phyloP scores from a whole-genome alignment of 1,140 invertebrate genomes.

The Drosophila truncata region DNA sequence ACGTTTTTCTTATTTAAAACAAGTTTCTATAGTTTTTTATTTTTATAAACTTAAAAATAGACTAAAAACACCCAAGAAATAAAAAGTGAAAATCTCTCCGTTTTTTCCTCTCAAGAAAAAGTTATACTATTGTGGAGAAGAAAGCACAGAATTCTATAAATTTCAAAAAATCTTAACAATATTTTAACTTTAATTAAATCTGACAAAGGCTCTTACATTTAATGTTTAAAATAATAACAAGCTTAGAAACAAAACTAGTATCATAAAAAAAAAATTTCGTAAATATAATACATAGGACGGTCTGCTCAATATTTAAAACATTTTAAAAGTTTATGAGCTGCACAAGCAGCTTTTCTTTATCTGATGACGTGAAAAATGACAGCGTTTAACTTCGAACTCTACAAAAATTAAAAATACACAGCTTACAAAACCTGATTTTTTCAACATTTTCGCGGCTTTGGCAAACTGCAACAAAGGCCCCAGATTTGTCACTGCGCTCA shows the following conservation, averaged over 20 bases:
- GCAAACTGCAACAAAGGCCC: conserved; percentile 19
- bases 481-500: conserved; percentile 18
- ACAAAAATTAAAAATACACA: neutral
- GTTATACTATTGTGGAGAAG: too few species aligned
- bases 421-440: conserved; percentile 16
- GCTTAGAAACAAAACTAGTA: too few species aligned
- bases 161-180: neutral
- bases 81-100: neutral
- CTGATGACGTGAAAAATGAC: conserved; percentile 21
- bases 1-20: neutral
- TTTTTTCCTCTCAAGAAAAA: neutral
- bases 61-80: too few species aligned
- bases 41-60: neutral
- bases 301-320: neutral
- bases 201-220: neutral
- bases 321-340: neutral
- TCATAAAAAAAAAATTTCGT: neutral
- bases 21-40: neutral
- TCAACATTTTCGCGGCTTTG: conserved; percentile 9
- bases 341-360: conserved; percentile 21
- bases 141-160: neutral
- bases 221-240: too few species aligned
- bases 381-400: conserved; percentile 3
- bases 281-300: neutral
- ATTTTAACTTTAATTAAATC: neutral